Evolutionary conservation across 2,113 vertebrate species (phyloP).

Genomic region (Lagopus leucura): DNA sequence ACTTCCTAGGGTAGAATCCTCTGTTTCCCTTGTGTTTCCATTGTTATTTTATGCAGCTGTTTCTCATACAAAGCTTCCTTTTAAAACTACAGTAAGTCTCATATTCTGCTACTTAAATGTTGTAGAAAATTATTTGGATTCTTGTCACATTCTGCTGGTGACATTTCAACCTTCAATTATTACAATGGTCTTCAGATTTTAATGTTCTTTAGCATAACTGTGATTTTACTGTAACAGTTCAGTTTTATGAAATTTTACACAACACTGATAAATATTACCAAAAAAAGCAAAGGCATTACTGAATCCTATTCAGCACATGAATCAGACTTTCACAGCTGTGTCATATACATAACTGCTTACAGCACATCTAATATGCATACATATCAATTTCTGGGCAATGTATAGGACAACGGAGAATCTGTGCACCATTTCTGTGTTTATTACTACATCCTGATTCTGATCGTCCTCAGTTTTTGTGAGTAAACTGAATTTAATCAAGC

Average conservation of each 20-base stretch:
- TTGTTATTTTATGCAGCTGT: neutral
- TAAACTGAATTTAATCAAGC: neutral
- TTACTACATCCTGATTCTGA: neutral
- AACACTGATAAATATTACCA: neutral
- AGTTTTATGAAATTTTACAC: neutral
- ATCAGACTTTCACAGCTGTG: neutral
- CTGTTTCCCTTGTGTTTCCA: neutral
- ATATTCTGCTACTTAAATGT: neutral
- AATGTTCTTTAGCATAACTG: neutral
- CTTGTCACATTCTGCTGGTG: neutral
- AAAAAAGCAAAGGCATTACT: neutral
- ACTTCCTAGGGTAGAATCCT: neutral
- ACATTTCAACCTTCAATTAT: neutral
- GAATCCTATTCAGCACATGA: neutral
- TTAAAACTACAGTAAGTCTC: neutral
- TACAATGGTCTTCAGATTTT: neutral
- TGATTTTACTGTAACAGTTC: neutral
- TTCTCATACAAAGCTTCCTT: neutral
- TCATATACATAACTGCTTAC: neutral
- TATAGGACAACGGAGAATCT: neutral
- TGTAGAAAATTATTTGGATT: neutral
- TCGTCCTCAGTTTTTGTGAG: neutral
- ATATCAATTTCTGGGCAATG: neutral
- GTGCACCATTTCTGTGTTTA: neutral
- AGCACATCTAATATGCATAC: neutral